phyloP scores from a whole-genome alignment of 2,113 vertebrate genomes.

The Oryzias javanicus region DNA sequence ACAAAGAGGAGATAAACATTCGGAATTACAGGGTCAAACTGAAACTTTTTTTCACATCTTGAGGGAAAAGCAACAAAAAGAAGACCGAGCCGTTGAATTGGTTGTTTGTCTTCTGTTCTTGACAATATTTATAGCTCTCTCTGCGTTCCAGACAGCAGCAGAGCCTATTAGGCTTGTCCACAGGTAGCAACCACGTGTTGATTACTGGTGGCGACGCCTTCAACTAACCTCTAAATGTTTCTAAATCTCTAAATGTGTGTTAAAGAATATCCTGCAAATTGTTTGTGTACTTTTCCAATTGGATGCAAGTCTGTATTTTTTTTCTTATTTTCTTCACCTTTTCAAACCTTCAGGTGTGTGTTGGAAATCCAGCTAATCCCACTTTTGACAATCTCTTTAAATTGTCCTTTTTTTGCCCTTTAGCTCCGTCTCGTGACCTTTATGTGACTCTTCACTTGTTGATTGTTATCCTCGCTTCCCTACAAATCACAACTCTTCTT shows the following conservation, averaged over 20 bases:
- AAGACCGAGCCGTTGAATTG: too few species aligned
- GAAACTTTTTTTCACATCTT: background rate
- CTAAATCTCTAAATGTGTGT: background rate
- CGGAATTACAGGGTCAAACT: background rate
- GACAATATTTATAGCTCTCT: background rate
- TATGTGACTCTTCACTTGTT: background rate
- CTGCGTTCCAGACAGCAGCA: slow-evolving; percentile 13
- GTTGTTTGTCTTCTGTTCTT: background rate
- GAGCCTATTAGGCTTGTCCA: slow-evolving; percentile 21
- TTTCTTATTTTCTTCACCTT: slow-evolving; percentile 10
- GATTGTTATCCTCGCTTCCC: background rate
- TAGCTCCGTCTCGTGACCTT: slow-evolving; percentile 1
- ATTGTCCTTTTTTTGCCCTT: background rate
- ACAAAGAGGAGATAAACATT: too few species aligned
- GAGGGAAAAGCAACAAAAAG: background rate
- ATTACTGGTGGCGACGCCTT: background rate
- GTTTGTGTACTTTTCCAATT: background rate
- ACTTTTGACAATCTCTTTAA: slow-evolving; percentile 7
- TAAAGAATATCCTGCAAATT: background rate
- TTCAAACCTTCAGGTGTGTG: slow-evolving; percentile 7
- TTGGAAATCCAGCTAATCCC: slow-evolving; percentile 33
- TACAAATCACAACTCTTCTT: background rate
- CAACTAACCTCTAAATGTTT: too few species aligned
- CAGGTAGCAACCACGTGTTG: slow-evolving; percentile 7
- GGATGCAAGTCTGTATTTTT: background rate